Evolutionary conservation across 2,113 vertebrate species (phyloP), one percentile per base, ranked within the genome.

Genomic region (Silurus meridionalis): DNA sequence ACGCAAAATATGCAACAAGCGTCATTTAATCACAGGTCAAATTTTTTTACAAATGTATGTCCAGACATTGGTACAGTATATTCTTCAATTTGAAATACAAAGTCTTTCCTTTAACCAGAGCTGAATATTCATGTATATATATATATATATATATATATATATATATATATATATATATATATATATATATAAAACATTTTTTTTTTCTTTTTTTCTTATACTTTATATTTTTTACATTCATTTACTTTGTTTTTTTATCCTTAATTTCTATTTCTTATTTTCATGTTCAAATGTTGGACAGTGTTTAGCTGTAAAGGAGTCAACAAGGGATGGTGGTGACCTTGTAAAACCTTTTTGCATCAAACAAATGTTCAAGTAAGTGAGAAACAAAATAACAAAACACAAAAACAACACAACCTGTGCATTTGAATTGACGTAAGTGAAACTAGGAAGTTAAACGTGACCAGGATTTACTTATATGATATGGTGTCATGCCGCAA

Each of bases 351-450:
- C 8, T 7, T 58, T 80, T 80, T 80, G 55, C 77, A 80, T 80
- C n/a, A 80, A 80, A 80, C 77, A 80, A 80, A 80, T 80, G 55
- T 55, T 55, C 75, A 57, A 78, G 52, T 77, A 2, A 58, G 25
- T 79, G 53, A 37, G 7, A 78, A 25, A 4, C 8, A 14, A 79
- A 17, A 21, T 37, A 80, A 19, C 23, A 5, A 17, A 79, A 7
- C 14, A 15, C n/a, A 15, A 57, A 60, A 21, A 58, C 25, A 79
- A 28, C n/a, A n/a, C 74, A 28, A 78, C 23, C 53, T 9, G 53
- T 58, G 15, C n/a, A 78, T 60, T 80, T 80, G 55, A 80, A 80
- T 60, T 80, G 77, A 80, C 77, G 25, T 19, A 28, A 60, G 7
- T 60, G 77, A 80, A 58, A 80, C 15, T 21, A 25, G 55, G 77